Base-by-base conservation (phyloP, 2,113 vertebrate genomes). In the Tilapia sparmanii region DNA sequence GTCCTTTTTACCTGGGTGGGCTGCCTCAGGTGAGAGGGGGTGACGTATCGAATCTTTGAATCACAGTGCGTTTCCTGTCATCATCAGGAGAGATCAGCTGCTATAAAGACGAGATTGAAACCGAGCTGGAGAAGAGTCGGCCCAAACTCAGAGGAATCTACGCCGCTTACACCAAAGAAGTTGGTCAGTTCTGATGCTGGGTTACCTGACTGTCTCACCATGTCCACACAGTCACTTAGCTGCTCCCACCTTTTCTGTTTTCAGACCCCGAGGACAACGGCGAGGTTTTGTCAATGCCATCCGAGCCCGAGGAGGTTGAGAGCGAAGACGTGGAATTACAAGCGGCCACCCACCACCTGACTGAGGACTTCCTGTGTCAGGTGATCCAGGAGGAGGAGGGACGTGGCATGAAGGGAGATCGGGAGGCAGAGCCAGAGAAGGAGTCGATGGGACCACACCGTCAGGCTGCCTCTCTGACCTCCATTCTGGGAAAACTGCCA, bases 71-170 rank as follows among this genome's bases (percentile, higher is more conserved):
- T 31, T 78, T 78, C 61, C 38, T 83, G 38, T 4, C 79, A 59
- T 42, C 7, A 26, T 26, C 92, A 99, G 98, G 98, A 88, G 98
- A 99, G 92, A 99, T 99, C 95, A 97, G 95, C 81, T 97, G 95
- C 90, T 99, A 98, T 93, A 98, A 98, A 83, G 97, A 99, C 5
- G 98, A 98, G 91, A 99, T 99, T 6, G 99, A 99, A 95, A 98
- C 96, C 3, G 98, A 99, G 85, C 95, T 99, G 91, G 98, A 98
- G 87, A 99, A 96, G 90, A 98, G 97, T 63, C 97, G 97, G 79
- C 98, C 98, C 0, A 98, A 97, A 94, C 95, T 97, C n/a, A 97
- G 97, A 94, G 98, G 99, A 1, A 95, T 98, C 47, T 98, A 98
- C 29, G 97, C 97, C 16, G 97, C 96, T 92, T 98, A 97, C 81